Evolutionary conservation across 30 jellyfish, hydroid and myxozoan genomes (phyloP).

Genomic region (Rhopilema esculentum): DNA sequence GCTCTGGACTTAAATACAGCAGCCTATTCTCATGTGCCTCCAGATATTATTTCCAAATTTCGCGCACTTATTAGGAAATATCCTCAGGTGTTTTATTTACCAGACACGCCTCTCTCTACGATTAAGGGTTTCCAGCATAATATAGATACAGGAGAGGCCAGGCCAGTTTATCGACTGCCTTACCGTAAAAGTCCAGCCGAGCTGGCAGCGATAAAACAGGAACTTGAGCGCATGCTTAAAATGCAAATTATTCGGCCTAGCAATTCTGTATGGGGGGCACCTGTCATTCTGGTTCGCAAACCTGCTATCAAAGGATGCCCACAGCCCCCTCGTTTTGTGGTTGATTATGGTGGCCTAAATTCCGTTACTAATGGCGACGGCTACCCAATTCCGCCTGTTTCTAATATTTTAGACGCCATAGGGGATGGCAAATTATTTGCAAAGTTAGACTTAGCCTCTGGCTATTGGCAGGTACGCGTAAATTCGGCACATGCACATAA

Average conservation of each 20-base stretch:
- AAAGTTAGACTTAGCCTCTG: slow-evolving; percentile 23
- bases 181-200: slow-evolving; percentile 56
- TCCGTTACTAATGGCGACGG: slow-evolving; percentile 54
- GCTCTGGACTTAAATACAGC: slow-evolving; percentile 50
- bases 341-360: slow-evolving; percentile 51
- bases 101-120: slow-evolving; percentile 49
- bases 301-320: slow-evolving; percentile 41
- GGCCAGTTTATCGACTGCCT: slow-evolving; percentile 54
- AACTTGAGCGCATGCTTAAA: slow-evolving; percentile 44
- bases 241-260: slow-evolving; percentile 53
- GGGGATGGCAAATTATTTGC: slow-evolving; percentile 32
- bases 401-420: slow-evolving; percentile 35
- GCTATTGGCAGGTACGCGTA: slow-evolving; percentile 48
- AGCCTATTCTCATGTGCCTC: slow-evolving; percentile 43
- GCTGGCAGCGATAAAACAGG: slow-evolving; percentile 50
- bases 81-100: slow-evolving; percentile 48
- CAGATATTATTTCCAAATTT: not conserved
- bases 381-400: slow-evolving; percentile 32
- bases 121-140: slow-evolving; percentile 45
- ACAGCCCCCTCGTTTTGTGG: slow-evolving; percentile 64
- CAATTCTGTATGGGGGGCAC: slow-evolving; percentile 61
- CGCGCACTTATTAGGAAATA: slow-evolving; percentile 19
- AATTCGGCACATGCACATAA: slow-evolving; percentile 27
- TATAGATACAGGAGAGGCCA: slow-evolving; percentile 47
- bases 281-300: slow-evolving; percentile 45